Evolutionary conservation across 2,888 invertebrate genomes (phyloP).

Genomic region (Ichneumoninae sp.): DNA sequence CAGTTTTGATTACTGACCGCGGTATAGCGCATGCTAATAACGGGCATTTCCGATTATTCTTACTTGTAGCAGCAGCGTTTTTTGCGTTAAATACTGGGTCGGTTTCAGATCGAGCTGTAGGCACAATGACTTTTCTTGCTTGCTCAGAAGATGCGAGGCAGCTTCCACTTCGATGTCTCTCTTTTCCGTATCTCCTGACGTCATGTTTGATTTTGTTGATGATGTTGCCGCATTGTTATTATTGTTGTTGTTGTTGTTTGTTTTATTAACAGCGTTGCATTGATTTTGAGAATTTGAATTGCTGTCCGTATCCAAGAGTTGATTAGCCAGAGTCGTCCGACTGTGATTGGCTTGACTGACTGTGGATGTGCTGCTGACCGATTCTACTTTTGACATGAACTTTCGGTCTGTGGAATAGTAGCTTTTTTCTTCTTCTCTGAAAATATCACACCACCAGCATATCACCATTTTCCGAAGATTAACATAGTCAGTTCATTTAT

Average conservation of each 20-base stretch:
- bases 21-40: not conserved
- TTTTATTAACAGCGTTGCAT: slow-evolving; percentile 75
- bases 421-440: slow-evolving; percentile 90
- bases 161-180: slow-evolving; percentile 81
- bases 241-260: slow-evolving; percentile 84
- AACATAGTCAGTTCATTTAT: slow-evolving; percentile 3
- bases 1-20: not conserved
- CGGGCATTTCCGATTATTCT: slow-evolving; percentile 58
- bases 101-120: slow-evolving; percentile 91
- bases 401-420: slow-evolving; percentile 95
- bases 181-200: slow-evolving; percentile 74
- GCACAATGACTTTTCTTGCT: slow-evolving; percentile 82
- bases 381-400: slow-evolving; percentile 91
- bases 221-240: slow-evolving; percentile 65
- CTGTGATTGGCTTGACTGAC: slow-evolving; percentile 80
- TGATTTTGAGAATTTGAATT: slow-evolving; percentile 80
- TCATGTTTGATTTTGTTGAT: slow-evolving; percentile 70
- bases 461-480: slow-evolving; percentile 53
- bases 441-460: slow-evolving; percentile 68
- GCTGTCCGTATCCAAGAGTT: slow-evolving; percentile 82
- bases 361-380: slow-evolving; percentile 79
- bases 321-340: slow-evolving; percentile 84
- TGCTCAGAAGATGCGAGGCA: slow-evolving; percentile 82
- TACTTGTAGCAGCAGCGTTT: slow-evolving; percentile 92
- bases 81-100: slow-evolving; percentile 94